Percentiles rank a stretch among this genome's conserved stretches.
phyloP scores from a whole-genome alignment of 2,888 invertebrate genomes.

The Deilephila porcellus region DNA sequence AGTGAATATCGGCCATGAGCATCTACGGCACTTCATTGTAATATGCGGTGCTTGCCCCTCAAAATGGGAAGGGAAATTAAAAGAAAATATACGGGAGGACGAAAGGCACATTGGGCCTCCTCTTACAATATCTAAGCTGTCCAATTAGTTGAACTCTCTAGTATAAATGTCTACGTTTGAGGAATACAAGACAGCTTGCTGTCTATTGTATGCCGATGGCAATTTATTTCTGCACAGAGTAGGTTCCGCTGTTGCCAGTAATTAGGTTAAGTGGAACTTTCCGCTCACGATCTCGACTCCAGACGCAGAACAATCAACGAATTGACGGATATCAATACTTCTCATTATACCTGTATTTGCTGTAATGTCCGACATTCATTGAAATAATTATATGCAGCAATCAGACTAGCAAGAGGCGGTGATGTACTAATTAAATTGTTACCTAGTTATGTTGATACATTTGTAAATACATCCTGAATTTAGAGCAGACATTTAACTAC shows the following conservation, averaged over 20 bases:
- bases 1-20: too few species aligned
- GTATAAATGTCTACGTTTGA: background rate
- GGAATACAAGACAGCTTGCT: background rate
- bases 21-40: too few species aligned
- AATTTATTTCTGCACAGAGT: conserved; percentile 34
- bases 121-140: too few species aligned
- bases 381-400: background rate
- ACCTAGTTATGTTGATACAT: too few species aligned
- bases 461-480: too few species aligned
- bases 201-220: background rate
- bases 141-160: background rate
- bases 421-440: too few species aligned
- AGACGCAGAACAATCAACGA: conserved; percentile 54
- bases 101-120: too few species aligned
- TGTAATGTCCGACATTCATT: too few species aligned
- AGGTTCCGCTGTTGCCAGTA: conserved; percentile 50
- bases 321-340: conserved; percentile 26
- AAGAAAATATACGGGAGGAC: too few species aligned
- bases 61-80: too few species aligned
- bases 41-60: too few species aligned
- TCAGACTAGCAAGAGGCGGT: background rate
- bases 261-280: conserved; percentile 72
- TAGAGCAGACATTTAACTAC: too few species aligned
- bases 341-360: background rate
- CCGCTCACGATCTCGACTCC: conserved; percentile 47